These are phyloP conservation scores for Aspidiotus rigidus DNA, from an alignment of 2,888 invertebrate genomes.

Conservation along the genomic window DNA sequence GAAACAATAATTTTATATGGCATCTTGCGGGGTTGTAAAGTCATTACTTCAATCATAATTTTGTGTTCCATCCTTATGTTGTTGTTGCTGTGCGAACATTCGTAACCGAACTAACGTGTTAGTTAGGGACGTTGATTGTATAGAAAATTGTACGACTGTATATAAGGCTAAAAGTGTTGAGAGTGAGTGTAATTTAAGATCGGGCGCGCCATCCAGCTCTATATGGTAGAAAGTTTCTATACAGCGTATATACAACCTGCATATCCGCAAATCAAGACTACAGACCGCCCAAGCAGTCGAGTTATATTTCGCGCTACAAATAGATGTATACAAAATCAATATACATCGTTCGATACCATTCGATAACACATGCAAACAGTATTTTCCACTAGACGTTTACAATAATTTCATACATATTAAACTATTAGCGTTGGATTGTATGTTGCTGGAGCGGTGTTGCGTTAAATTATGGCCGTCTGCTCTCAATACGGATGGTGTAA, in stretches of 20 bases:
- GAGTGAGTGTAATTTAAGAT: no score
- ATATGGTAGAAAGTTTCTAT: no score
- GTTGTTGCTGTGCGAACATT: background rate
- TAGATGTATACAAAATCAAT: constrained; percentile 21
- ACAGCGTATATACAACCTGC: no score
- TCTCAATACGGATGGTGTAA: no score
- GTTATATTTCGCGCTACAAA: constrained; percentile 21
- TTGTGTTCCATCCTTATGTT: constrained; percentile 24
- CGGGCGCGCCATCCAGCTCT: no score
- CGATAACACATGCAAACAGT: constrained; percentile 25
- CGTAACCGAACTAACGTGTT: no score
- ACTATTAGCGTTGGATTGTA: background rate
- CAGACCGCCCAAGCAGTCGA: constrained; percentile 24
- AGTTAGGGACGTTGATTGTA: no score
- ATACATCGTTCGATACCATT: constrained; percentile 26
- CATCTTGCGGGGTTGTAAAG: constrained; percentile 32
- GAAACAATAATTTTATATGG: constrained; percentile 31
- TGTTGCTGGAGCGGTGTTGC: background rate
- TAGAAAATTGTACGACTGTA: no score
- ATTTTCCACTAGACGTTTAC: constrained; percentile 28
- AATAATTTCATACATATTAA: constrained; percentile 22
- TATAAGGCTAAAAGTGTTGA: no score
- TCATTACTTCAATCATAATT: constrained; percentile 32
- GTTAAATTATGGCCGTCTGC: background rate
- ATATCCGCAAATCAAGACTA: no score